Evolutionary conservation across 2,113 vertebrate species (phyloP), one percentile per base, ranked within the genome.

Genomic region (Chaetorhynchus papuensis): DNA sequence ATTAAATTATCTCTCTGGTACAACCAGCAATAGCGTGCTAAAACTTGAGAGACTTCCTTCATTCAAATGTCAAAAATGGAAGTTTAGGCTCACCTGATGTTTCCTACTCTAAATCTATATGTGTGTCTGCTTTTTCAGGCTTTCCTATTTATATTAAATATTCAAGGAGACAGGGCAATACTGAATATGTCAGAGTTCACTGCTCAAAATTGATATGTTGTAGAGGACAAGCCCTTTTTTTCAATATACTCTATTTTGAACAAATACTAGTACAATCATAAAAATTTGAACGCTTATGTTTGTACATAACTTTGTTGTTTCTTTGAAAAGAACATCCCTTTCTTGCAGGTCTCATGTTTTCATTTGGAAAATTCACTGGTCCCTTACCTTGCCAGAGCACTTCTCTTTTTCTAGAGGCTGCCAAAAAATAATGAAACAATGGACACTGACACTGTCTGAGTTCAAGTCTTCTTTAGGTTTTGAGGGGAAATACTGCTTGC

Each of bases 91-190:
- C 50, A 59, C 11, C 26, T 91, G 50, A 39, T 72, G 26, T 80
- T 85, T 42, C 21, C 74, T 41, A 16, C 30, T 63, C 45, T 24
- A 42, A 84, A 61, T 76, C 63, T 50, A 7, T 79, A 37, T 21
- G 5, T 5, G 11, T 64, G 45, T 85, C 88, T 79, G 63, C 39
- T 91, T 89, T 84, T 93, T 72, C 81, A 90, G 47, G 30, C 20
- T 85, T 91, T 66, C 54, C 47, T 77, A 63, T 95, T 90, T 93
- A 37, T 91, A 77, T 90, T 96, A 49, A 75, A 83, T 93, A 95
- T 93, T 79, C 53, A 54, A 28, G 59, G 69, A 76, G 69, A 77
- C n/a, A 20, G 33, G 24, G n/a, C 42, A 65, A 28, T 83, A 74
- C 27, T 89, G 65, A 74, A 39, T 20, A 33, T 87, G 54, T 93